Conservation (phyloP, 2,888 invertebrate species). For the Eristalis tenax region DNA sequence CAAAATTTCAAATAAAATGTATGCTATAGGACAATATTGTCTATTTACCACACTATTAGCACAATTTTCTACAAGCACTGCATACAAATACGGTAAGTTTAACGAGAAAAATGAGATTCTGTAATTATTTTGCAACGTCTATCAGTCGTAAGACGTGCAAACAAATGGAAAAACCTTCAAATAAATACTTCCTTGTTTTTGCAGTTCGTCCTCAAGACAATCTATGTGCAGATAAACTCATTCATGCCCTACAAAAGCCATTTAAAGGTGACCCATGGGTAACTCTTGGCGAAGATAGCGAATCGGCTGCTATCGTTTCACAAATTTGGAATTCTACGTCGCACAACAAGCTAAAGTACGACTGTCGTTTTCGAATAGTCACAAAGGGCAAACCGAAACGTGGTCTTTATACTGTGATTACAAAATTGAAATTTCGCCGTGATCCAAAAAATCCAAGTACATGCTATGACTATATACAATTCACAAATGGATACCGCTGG, state of each 20-base stretch:
- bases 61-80: constrained; percentile 55
- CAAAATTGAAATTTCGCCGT: constrained; percentile 78
- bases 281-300: constrained; percentile 76
- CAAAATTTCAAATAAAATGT: constrained; percentile 40
- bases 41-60: constrained; percentile 40
- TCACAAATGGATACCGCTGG: constrained; percentile 77
- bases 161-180: background rate
- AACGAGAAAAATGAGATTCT: background rate
- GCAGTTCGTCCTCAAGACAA: constrained; percentile 78
- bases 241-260: constrained; percentile 75
- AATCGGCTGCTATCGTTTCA: constrained; percentile 78
- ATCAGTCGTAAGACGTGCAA: background rate
- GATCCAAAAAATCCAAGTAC: constrained; percentile 74
- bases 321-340: constrained; percentile 79
- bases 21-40: constrained; percentile 24
- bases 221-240: constrained; percentile 77
- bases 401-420: constrained; percentile 79
- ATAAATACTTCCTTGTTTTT: constrained; percentile 7
- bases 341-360: constrained; percentile 77
- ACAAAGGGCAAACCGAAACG: constrained; percentile 76
- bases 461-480: constrained; percentile 79
- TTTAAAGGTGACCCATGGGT: constrained; percentile 78
- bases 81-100: constrained; percentile 75
- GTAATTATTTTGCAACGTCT: background rate
- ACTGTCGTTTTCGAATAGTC: constrained; percentile 78